Base-by-base conservation (phyloP, 2,113 vertebrate genomes). In the Lonchura striata region DNA sequence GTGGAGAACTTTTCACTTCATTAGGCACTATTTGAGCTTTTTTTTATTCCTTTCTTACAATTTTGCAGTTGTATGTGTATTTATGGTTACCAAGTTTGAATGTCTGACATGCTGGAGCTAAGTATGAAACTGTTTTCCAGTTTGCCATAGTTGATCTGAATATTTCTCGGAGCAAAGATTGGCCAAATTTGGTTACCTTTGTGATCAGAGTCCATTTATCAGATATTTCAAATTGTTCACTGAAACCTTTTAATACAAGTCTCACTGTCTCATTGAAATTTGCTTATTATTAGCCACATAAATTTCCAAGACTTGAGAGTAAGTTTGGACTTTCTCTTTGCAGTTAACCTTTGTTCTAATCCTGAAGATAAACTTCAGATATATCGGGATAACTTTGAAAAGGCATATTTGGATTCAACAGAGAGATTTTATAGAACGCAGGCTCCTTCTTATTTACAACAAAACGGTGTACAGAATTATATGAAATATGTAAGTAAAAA, bases 351-450 rank as follows among this genome's bases (percentile, higher is more conserved):
- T 89, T 99, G 99, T 98, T 99, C 99, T 95, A 99, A 99, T 98
- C 98, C 99, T 12, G 99, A 99, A 25, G 99, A 99, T 98, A 99
- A 99, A 96, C 98, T 99, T 95, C 99, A 99, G 95, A 99, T 99
- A 97, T 99, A 99, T 98, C 98, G 99, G 91, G 99, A 99, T 97
- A 99, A 99, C 98, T 99, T 99, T 98, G 99, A 99, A 97, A 99
- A 99, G 94, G 99, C 99, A 0, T 99, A 99, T 95, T 98, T 99
- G 98, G 99, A 99, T 97, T 99, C 99, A 59, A 99, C 99, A 24
- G 99, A 99, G 98, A 98, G 99, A 97, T 99, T 99, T 98, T 99
- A 99, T 98, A 99, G 99, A 97, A 99, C 99, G 53, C 99, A 99
- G 88, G 99, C 99, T 33, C 99, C 99, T 18, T 99, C 99, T 18